Base-by-base conservation (phyloP, 2,113 vertebrate genomes). In the Erythrocercus mccallii region DNA sequence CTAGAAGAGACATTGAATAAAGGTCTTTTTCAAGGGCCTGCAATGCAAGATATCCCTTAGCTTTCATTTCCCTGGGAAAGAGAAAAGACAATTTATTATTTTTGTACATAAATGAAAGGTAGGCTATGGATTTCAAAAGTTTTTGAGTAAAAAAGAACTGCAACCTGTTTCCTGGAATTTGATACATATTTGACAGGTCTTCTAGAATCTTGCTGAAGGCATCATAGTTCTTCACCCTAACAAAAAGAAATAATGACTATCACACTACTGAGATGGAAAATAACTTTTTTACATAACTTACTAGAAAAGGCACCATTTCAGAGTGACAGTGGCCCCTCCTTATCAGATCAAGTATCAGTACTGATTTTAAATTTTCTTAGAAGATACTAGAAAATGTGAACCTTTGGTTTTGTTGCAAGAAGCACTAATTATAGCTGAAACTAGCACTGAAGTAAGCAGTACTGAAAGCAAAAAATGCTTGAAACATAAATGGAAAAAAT, bases 151-250 rank as follows among this genome's bases (percentile, higher is more conserved):
- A 73, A 76, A 54, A 5, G 54, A 37, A 21, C 69, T 54, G 40
- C n/a, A 97, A 98, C 98, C 97, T 97, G 92, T 98, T 97, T 96
- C 98, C 98, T 87, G 98, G 97, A 94, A 98, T 96, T 92, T 96
- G 96, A 90, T 98, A 99, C 33, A 98, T 94, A 68, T 93, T 95
- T 76, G 94, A 97, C 48, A 99, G 94, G 47, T 94, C 95, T 70
- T 97, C 96, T 88, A 99, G 71, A 95, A 96, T 97, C 38, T 85
- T 31, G 28, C 98, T 98, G 92, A 99, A 98, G 44, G 97, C 97
- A 14, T 97, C 92, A 95, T 98, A 99, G 31, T 98, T 90, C 90
- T 98, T 98, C 72, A 90, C 94, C 95, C 99, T 99, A 90, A 18
- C 73, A 68, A 56, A 81, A 93, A 76, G 65, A 77, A 89, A 94